These are phyloP conservation scores for Atta colombica DNA, from an alignment of 1,140 invertebrate genomes.

Conservation along the genomic window DNA sequence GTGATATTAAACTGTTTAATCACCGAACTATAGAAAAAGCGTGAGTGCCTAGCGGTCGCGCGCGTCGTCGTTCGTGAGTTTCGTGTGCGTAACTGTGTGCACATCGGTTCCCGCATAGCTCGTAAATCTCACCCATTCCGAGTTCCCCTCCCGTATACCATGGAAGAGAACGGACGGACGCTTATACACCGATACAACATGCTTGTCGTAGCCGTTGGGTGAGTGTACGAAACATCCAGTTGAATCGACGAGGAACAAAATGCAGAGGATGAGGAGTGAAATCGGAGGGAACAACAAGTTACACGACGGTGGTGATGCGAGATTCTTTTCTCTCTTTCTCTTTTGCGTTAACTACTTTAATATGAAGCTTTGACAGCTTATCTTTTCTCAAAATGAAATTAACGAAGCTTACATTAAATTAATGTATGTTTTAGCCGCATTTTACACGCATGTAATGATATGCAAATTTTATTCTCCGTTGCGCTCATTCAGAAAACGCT, in stretches of 20 bases:
- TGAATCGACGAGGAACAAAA: conserved; percentile 64
- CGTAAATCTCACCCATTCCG: conserved; percentile 77
- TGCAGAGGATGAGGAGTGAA: conserved; percentile 50
- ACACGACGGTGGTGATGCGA: not conserved
- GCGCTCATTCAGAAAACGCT: not conserved
- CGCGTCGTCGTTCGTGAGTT: conserved; percentile 53
- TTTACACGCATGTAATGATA: not conserved
- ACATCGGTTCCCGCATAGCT: conserved; percentile 74
- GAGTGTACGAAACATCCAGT: conserved; percentile 58
- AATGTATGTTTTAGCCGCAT: not conserved
- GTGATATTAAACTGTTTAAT: conserved; percentile 82
- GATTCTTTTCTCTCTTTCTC: not conserved
- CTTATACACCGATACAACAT: conserved; percentile 78
- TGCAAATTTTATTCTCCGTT: not conserved
- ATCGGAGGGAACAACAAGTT: conserved; percentile 42
- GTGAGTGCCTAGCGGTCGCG: conserved; percentile 27
- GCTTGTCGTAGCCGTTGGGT: conserved; percentile 69
- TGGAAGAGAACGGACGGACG: conserved; percentile 62
- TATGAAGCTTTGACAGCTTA: not conserved
- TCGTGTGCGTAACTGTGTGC: conserved; percentile 51
- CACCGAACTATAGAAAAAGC: conserved; percentile 79
- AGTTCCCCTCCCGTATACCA: conserved; percentile 27
- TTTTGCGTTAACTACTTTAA: conserved; percentile 7
- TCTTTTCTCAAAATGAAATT: conserved; percentile 16
- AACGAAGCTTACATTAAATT: not conserved